These are phyloP conservation scores for Taeniopygia guttata DNA, from an alignment of 2,797 vertebrate genomes.

Conservation along the genomic window DNA sequence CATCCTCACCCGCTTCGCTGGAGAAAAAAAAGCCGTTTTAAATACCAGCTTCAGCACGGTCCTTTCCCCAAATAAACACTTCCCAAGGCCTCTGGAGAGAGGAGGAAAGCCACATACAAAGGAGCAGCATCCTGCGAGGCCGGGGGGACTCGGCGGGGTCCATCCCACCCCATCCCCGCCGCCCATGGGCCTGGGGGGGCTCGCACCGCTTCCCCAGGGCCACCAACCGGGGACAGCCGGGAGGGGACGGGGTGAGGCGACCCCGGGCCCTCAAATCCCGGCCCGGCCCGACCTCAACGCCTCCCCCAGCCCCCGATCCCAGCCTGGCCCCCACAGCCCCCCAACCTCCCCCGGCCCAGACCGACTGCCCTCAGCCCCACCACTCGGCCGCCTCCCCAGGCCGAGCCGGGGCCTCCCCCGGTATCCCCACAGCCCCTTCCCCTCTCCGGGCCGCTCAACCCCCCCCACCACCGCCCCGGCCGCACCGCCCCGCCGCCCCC, in stretches of 20 bases:
- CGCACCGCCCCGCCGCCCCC: background rate
- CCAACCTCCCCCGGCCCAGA: background rate
- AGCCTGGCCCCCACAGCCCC: no score
- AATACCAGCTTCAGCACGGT: background rate
- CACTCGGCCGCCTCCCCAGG: background rate
- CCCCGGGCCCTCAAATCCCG: background rate
- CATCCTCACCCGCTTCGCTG: background rate
- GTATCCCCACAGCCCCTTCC: background rate
- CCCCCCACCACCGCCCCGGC: background rate
- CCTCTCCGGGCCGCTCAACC: background rate
- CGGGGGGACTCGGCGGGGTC: background rate
- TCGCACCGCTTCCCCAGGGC: background rate
- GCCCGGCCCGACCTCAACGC: background rate
- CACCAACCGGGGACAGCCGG: background rate
- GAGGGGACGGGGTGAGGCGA: background rate
- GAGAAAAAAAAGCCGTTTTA: background rate
- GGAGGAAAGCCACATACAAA: constrained; percentile 40
- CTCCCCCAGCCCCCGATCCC: background rate
- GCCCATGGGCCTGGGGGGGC: background rate
- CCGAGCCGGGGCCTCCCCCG: background rate
- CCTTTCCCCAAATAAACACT: background rate
- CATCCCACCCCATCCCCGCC: background rate
- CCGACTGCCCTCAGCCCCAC: background rate
- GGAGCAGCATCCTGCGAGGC: constrained; percentile 13
- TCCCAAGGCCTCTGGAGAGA: background rate